Evolutionary conservation across 2,113 vertebrate species (phyloP), one percentile per base, ranked within the genome.

Genomic region (Oriolus oriolus): DNA sequence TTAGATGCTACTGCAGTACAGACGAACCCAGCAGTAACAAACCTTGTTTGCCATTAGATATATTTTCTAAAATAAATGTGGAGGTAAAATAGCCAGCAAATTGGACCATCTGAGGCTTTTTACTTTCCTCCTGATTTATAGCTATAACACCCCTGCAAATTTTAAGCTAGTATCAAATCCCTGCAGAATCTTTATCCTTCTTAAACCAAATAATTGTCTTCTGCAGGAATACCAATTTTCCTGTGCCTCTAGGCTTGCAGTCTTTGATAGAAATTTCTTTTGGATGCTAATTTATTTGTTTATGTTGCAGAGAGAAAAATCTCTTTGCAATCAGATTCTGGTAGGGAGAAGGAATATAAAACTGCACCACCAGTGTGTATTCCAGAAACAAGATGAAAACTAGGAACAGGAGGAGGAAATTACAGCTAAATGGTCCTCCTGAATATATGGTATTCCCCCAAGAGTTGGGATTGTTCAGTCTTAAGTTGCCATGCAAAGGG

Each of bases 131-230:
- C 70, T 76, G 86, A 93, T 96, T 92, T 95, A 94, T 87, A 83
- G 78, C 59, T 89, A 10, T 44, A 92, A 47, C 13, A 3, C 57
- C 74, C 37, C 80, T 90, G 91, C 73, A 95, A 69, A 87, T 94
- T 94, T 86, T 71, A 87, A 93, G 77, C 87, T 65, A 27, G 69
- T 76, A 95, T 89, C 74, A 95, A 89, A 90, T 93, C 94, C 93
- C 92, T 75, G 63, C 71, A 89, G 95, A 82, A 94, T 94, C 93
- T 95, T 93, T 96, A 95, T 91, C 91, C 42, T 4, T 84, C 81
- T 92, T 91, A 96, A 97, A 95, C 63, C 84, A 95, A 96, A 96
- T 96, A 95, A 97, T 96, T 97, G 96, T 95, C 92, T 96, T 83
- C 84, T 93, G 42, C 90, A 94, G 87, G 65, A 86, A 93, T 85